Percentiles rank a stretch among this genome's conserved stretches.
Conservation (phyloP, 1,140 invertebrate genomes). For the Pachyrhynchus sulphureomaculatus region DNA sequence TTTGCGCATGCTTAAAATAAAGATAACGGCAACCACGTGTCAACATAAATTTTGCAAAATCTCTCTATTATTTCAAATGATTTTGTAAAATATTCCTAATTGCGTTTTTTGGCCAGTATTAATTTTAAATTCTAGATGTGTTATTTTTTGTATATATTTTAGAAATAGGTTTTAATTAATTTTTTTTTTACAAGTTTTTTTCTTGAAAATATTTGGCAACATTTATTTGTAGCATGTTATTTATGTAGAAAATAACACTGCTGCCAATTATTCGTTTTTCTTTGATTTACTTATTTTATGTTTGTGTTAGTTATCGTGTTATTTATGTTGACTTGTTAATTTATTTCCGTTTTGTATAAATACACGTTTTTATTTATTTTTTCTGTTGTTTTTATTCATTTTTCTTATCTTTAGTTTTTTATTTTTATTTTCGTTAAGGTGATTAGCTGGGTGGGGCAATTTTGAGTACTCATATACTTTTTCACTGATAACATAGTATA, state of each 20-base stretch:
- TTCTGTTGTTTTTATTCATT: slow-evolving; percentile 1
- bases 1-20: no score
- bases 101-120: no score
- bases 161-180: background rate
- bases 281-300: slow-evolving; percentile 19
- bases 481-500: no score
- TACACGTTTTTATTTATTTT: slow-evolving; percentile 34
- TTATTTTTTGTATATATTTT: slow-evolving; percentile 17
- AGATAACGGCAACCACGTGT: no score
- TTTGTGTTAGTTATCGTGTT: slow-evolving; percentile 25
- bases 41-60: no score
- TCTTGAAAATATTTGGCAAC: slow-evolving; percentile 1
- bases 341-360: slow-evolving; percentile 46
- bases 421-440: background rate
- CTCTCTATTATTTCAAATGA: no score
- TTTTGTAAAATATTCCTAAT: no score
- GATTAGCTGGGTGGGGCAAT: no score
- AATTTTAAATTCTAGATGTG: slow-evolving; percentile 25
- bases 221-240: background rate
- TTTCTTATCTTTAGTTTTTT: background rate
- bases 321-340: slow-evolving; percentile 36
- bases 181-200: slow-evolving; percentile 6
- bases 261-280: background rate
- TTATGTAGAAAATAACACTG: background rate
- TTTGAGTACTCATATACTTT: no score